Conservation (phyloP, 2,113 vertebrate species). For the Colius striatus region DNA sequence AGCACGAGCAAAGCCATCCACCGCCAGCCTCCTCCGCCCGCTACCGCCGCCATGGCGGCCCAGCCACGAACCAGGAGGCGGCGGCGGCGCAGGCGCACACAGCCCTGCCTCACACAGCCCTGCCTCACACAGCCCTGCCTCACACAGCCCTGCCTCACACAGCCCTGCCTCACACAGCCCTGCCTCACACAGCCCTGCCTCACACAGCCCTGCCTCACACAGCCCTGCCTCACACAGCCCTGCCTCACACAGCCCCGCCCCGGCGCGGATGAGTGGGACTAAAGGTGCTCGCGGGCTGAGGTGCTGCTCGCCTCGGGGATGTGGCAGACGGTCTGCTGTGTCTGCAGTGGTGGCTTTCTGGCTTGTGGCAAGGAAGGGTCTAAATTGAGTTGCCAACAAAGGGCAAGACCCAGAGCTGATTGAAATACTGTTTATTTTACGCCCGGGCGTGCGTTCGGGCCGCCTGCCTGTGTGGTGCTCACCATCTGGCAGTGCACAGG, state of each 20-base stretch:
- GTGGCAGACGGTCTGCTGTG: too few species aligned
- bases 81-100: accelerated
- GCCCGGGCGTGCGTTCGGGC: too few species aligned
- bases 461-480: too few species aligned
- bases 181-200: not conserved
- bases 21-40: accelerated
- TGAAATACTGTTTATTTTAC: accelerated
- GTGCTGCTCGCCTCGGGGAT: too few species aligned
- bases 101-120: not conserved
- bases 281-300: too few species aligned
- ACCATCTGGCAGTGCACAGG: accelerated
- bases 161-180: not conserved
- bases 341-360: too few species aligned
- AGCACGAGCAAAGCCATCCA: accelerated
- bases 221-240: accelerated
- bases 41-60: not conserved
- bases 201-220: too few species aligned
- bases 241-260: not conserved
- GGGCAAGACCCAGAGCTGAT: too few species aligned
- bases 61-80: accelerated
- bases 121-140: not conserved
- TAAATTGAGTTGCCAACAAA: accelerated
- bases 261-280: too few species aligned
- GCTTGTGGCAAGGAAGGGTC: accelerated
- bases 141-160: too few species aligned